Percentiles rank a stretch among this genome's conserved stretches.
phyloP scores from a whole-genome alignment of 2,113 vertebrate genomes.

The Aspiorhynchus laticeps region DNA sequence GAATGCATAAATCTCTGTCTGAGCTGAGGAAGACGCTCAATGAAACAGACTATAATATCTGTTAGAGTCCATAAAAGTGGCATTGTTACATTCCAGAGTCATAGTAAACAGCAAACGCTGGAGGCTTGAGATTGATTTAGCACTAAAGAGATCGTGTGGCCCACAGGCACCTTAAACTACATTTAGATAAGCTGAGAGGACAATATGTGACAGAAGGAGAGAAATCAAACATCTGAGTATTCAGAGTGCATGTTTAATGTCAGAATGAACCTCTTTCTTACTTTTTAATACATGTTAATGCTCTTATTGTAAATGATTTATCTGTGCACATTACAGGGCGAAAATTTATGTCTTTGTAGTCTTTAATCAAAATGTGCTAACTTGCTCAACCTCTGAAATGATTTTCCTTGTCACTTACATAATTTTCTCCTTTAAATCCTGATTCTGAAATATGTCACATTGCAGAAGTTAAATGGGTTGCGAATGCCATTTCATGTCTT shows the following conservation, averaged over 20 bases:
- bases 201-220: background rate
- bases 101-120: constrained; percentile 7
- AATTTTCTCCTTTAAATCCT: background rate
- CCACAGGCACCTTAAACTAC: constrained; percentile 16
- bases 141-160: constrained; percentile 21
- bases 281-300: background rate
- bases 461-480: constrained; percentile 6
- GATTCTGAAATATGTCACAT: background rate
- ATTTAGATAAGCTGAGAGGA: background rate
- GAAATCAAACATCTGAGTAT: background rate
- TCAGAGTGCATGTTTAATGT: background rate
- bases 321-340: background rate
- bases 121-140: constrained; percentile 26
- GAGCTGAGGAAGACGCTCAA: background rate
- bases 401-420: background rate
- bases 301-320: background rate
- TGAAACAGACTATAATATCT: constrained; percentile 16
- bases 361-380: constrained; percentile 5
- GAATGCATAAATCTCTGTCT: background rate
- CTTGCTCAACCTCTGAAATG: background rate
- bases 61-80: constrained; percentile 20
- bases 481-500: constrained; percentile 7
- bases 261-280: background rate
- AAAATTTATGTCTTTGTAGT: background rate
- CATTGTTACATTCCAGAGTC: constrained; percentile 3